A percentile compares a stretch with the other conserved stretches of the same genome.
These are phyloP conservation scores for Junco hyemalis DNA, from an alignment of 2,113 vertebrate species.

Conservation along the genomic window DNA sequence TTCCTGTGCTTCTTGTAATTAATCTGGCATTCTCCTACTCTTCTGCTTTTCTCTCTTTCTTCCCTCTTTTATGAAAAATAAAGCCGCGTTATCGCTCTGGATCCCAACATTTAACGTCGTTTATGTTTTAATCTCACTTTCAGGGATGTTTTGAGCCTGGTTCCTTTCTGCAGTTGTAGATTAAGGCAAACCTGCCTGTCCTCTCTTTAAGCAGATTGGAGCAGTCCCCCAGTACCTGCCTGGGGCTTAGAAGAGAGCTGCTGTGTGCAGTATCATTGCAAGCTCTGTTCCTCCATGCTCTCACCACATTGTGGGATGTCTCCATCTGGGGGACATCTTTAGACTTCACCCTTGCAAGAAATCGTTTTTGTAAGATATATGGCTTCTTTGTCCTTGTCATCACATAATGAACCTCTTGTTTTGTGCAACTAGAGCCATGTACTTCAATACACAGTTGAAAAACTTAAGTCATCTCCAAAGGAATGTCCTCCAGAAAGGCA, in stretches of 20 bases:
- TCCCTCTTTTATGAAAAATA: neutral
- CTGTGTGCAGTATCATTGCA: neutral
- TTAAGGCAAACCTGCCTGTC: neutral
- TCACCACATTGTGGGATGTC: neutral
- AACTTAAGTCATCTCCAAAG: neutral
- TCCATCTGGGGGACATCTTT: neutral
- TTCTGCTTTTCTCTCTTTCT: neutral
- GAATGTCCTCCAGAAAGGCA: neutral
- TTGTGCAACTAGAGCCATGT: accelerated
- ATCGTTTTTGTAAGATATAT: neutral
- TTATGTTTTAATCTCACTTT: neutral
- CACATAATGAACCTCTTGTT: neutral
- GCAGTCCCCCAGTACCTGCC: neutral
- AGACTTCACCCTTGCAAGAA: neutral
- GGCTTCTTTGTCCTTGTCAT: neutral
- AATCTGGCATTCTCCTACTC: neutral
- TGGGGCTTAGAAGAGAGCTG: neutral
- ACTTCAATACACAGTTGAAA: neutral
- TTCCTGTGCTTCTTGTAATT: neutral
- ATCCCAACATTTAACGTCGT: neutral
- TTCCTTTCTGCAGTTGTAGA: neutral
- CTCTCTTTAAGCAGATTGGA: neutral
- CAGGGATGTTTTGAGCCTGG: neutral
- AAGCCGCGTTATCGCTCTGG: neutral
- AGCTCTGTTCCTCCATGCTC: neutral